Base-by-base conservation (phyloP, 2,888 invertebrate genomes). In the Argyresthia albistria region DNA sequence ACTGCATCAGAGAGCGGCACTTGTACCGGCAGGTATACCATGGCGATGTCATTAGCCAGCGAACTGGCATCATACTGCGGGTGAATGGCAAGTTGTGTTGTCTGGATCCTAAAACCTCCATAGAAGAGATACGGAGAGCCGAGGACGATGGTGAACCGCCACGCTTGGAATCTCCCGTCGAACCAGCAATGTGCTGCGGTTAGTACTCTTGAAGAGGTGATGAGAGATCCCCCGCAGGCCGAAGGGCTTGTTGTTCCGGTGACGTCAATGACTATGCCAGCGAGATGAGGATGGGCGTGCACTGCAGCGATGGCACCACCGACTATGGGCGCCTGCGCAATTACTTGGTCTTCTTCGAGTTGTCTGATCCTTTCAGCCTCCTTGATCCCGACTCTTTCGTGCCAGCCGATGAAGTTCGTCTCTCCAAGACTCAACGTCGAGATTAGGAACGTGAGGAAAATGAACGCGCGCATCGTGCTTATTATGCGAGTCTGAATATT, bases 171-270 rank as follows among this genome's bases (percentile, higher is more conserved):
- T 52, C 65, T 59, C 45, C 80, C 80, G 53, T 80, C 80, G 53
- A 59, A 66, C 79, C 80, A 82, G 59, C 82, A 82, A 58, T 82
- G 82, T 9, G 82, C 82, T 1, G 82, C 82, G 8, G 82, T 81
- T 8, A 82, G 56, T 3, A 81, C 64, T 57, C 72, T 74, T 8
- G 61, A 64, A 11, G 62, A 51, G 1, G 75, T 64, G 6, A 82
- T 55, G 4, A 82, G 60, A 1, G 81, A 73, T 39, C 80, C 80
- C 7, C 82, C 82, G 51, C 81, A 82, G 0, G 75, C 78, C 0
- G 80, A 76, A 8, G 69, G 72, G 0, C 65, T 58, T 0, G 56
- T 12, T 3, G 69, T 52, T 12, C 77, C 80, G 43, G 68, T 56
- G 1, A 79, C 55, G 43, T 79, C 74, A 35, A 82, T 74, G 15